A percentile compares a stretch with the other conserved stretches of the same genome.
phyloP scores from a whole-genome alignment of 2,797 vertebrate genomes.

The Amazona ochrocephala region DNA sequence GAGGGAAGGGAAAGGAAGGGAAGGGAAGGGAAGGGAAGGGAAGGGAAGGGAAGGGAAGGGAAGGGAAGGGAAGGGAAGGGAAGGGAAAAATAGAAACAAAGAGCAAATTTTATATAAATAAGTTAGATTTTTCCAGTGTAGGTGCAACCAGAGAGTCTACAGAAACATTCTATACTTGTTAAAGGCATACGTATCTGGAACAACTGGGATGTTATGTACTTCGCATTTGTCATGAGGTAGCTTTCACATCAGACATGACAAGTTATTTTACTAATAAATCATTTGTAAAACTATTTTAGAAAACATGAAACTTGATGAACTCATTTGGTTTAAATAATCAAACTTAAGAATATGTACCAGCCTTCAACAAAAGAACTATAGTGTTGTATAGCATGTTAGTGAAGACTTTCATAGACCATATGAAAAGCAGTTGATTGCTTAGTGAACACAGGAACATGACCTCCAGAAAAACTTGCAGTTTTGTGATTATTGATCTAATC shows the following conservation, averaged over 20 bases:
- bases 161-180: not conserved
- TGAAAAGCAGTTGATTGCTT: not conserved
- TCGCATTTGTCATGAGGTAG: not conserved
- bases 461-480: not conserved
- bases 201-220: not conserved
- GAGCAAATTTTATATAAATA: not conserved
- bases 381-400: not conserved
- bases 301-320: not conserved
- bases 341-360: not conserved
- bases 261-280: not conserved
- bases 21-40: too few species aligned
- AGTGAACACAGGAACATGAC: not conserved
- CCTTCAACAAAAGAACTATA: not conserved
- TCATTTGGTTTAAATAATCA: not conserved
- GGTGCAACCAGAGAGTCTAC: not conserved
- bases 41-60: too few species aligned
- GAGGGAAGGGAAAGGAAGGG: not conserved
- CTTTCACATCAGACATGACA: not conserved
- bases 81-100: not conserved
- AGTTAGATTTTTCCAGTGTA: not conserved
- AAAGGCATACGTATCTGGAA: not conserved
- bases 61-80: accelerated
- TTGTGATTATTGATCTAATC: not conserved
- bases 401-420: not conserved
- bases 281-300: not conserved